Base-by-base conservation (phyloP, 2,888 invertebrate genomes). In the Sceliomorpha sp. region DNA sequence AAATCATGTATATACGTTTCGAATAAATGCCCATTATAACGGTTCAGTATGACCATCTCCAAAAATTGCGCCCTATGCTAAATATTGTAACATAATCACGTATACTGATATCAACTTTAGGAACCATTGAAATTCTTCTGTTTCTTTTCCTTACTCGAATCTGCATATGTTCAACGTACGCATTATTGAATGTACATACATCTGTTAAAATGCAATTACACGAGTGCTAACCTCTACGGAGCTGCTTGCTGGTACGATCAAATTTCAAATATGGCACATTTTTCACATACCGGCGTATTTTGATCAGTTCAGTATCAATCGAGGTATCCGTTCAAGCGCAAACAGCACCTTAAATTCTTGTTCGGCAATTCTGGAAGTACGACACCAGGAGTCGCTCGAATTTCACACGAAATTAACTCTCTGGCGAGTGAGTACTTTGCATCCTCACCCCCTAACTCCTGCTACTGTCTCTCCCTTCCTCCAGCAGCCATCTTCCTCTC, bases 391-490 rank as follows among this genome's bases (percentile, higher is more conserved):
- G 79, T 77, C 75, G 77, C 79, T 82, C 80, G 80, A 78, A 82
- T 83, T 81, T 83, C 82, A 82, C 82, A 81, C 79, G 77, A 80
- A 82, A 83, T 83, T 82, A 83, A 83, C 82, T 80, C 80, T 76
- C 76, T 74, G 75, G 70, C 78, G 75, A 77, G 74, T 74, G 75
- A 77, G 78, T 75, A 73, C 74, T 70, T 74, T 72, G 72, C 73
- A 67, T 73, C 74, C 70, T 66, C 60, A 67, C 55, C 15, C 29
- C 9, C 13, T 20, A 5, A 4, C 20, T n/a, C 20, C 5, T 20
- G 20, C 20, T 20, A 9, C 20, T 20, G 20, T 59, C 67, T 13
- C 68, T 53, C 45, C 45, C 48, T 31, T 58, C 31, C 62, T 51
- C 66, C 8, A n/a, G n/a, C n/a, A n/a, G n/a, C 44, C 5, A 27